A percentile compares a stretch with the other conserved stretches of the same genome.
phyloP scores from a whole-genome alignment of 2,888 invertebrate species.

The Netelia melanura region DNA sequence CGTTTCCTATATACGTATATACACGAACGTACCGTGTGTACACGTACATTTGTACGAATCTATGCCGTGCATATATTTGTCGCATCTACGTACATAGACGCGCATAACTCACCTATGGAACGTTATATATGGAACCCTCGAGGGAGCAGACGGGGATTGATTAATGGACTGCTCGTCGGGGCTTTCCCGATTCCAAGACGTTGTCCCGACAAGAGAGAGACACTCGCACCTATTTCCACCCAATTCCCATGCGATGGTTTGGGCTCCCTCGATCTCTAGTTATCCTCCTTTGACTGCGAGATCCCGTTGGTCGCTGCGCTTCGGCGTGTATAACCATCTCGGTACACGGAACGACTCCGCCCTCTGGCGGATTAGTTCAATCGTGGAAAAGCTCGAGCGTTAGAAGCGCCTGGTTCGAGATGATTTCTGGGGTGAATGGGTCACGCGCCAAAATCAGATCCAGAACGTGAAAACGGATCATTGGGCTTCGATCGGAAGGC shows the following conservation, averaged over 20 bases:
- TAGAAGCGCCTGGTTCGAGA: no score
- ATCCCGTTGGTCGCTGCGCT: constrained; percentile 4
- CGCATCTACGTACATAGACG: background rate
- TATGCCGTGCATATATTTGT: constrained; percentile 9
- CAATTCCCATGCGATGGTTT: constrained; percentile 13
- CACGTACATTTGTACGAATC: background rate
- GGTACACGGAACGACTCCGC: background rate
- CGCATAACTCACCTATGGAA: background rate
- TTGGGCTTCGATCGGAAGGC: constrained; percentile 50
- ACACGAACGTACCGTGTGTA: background rate
- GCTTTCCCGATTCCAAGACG: constrained; percentile 45
- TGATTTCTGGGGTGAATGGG: no score
- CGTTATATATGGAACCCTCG: constrained; percentile 24
- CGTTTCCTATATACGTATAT: constrained; percentile 12
- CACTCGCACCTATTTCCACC: constrained; percentile 35
- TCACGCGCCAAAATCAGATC: background rate
- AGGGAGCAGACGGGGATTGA: constrained; percentile 42
- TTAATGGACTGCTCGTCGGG: constrained; percentile 54
- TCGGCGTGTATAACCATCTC: background rate
- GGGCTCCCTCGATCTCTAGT: constrained; percentile 37
- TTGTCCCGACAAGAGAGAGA: constrained; percentile 42
- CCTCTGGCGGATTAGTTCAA: no score
- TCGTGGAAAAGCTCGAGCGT: no score
- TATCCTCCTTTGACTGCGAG: constrained; percentile 50
- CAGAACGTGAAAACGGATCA: constrained; percentile 26